These are phyloP conservation scores for Nomada hirtipes DNA, from an alignment of 2,888 invertebrate genomes.

Conservation along the genomic window DNA sequence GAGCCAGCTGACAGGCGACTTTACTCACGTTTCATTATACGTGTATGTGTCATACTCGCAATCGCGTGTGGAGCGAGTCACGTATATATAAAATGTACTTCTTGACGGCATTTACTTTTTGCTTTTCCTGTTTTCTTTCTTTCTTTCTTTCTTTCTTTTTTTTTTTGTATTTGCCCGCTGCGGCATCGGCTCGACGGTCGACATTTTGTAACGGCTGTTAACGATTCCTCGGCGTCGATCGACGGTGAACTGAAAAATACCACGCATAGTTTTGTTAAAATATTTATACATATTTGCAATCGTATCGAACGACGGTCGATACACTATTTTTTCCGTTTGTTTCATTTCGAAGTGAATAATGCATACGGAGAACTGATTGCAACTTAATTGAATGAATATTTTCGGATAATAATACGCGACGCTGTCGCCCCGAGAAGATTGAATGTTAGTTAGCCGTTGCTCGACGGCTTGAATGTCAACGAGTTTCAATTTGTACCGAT, in stretches of 20 bases:
- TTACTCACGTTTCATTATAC: slow-evolving; percentile 43
- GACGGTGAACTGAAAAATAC: not conserved
- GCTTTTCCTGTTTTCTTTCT: not conserved
- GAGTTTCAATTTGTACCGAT: slow-evolving; percentile 9
- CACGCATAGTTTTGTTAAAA: not conserved
- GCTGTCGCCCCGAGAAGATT: too few relatives aligned
- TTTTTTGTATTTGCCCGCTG: not conserved
- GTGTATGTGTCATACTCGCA: not conserved
- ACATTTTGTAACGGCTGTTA: slow-evolving; percentile 67
- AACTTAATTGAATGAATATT: too few relatives aligned
- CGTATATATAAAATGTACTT: slow-evolving; percentile 4
- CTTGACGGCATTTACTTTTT: slow-evolving; percentile 37
- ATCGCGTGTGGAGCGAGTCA: not conserved
- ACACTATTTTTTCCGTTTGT: too few relatives aligned
- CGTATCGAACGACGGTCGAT: not conserved
- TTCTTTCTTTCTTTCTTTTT: too few relatives aligned
- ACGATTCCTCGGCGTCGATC: slow-evolving; percentile 61
- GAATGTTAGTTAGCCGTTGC: too few relatives aligned
- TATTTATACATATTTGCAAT: not conserved
- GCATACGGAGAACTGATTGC: too few relatives aligned
- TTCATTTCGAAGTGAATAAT: too few relatives aligned
- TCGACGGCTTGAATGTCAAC: not conserved
- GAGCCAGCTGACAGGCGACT: slow-evolving; percentile 67
- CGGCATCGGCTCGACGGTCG: slow-evolving; percentile 1
- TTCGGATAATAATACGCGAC: too few relatives aligned